Percentiles rank a stretch among this genome's conserved stretches.
phyloP scores from a whole-genome alignment of 2,797 vertebrate species.

The Forpus xanthops region DNA sequence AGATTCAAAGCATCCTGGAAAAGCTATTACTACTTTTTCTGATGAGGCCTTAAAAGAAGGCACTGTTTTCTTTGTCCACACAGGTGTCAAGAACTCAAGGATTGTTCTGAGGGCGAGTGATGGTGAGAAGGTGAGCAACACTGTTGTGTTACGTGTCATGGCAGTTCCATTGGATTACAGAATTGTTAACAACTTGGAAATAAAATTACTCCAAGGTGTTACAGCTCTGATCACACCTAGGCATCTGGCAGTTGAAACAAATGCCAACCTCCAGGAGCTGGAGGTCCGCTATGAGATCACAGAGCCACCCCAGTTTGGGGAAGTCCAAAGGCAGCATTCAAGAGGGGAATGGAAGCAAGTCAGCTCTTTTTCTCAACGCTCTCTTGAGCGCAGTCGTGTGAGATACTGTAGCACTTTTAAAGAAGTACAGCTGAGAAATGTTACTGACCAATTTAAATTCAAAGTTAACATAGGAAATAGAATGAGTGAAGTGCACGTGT shows the following conservation, averaged over 20 bases:
- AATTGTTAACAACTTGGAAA: slow-evolving; percentile 82
- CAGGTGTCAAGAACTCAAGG: slow-evolving; percentile 83
- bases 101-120: slow-evolving; percentile 89
- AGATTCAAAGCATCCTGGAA: slow-evolving; percentile 78
- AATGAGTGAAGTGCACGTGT: slow-evolving; percentile 79
- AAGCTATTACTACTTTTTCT: slow-evolving; percentile 80
- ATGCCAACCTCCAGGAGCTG: slow-evolving; percentile 78
- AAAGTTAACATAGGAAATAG: slow-evolving; percentile 82
- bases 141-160: slow-evolving; percentile 85
- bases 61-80: slow-evolving; percentile 84
- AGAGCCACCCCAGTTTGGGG: slow-evolving; percentile 81
- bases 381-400: slow-evolving; percentile 80
- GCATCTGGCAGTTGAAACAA: slow-evolving; percentile 85
- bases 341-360: slow-evolving; percentile 83
- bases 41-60: slow-evolving; percentile 80
- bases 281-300: slow-evolving; percentile 82
- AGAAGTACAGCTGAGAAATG: slow-evolving; percentile 79
- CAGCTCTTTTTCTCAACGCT: slow-evolving; percentile 83
- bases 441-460: slow-evolving; percentile 85
- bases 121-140: slow-evolving; percentile 90
- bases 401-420: slow-evolving; percentile 84
- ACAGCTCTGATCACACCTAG: slow-evolving; percentile 75
- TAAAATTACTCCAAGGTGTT: slow-evolving; percentile 81
- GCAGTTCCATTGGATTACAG: slow-evolving; percentile 83
- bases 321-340: slow-evolving; percentile 83